phyloP scores from a whole-genome alignment of 2,888 invertebrate species.

The Cryptocheilus praepositus region DNA sequence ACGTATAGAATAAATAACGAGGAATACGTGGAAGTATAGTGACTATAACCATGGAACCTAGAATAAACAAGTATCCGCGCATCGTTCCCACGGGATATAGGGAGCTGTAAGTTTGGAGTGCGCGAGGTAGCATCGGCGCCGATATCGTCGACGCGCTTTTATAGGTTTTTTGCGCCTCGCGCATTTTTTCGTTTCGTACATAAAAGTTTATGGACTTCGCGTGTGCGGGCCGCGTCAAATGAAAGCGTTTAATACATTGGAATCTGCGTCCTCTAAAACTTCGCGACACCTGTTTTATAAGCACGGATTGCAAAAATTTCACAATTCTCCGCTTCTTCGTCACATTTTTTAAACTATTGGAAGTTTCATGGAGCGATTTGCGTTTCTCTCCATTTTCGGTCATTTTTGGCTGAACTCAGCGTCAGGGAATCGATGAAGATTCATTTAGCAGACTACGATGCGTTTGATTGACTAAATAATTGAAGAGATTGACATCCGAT shows the following conservation, averaged over 20 bases:
- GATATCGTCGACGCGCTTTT: slow-evolving; percentile 32
- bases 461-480: too few species aligned
- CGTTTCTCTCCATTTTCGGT: too few species aligned
- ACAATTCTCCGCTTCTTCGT: too few species aligned
- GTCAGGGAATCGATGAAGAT: too few species aligned
- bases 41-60: slow-evolving; percentile 19
- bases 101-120: slow-evolving; percentile 24
- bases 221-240: slow-evolving; percentile 20
- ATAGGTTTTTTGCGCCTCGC: slow-evolving; percentile 7
- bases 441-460: too few species aligned
- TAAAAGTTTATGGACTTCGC: slow-evolving; percentile 28
- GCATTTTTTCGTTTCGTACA: slow-evolving; percentile 23
- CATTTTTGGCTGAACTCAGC: too few species aligned
- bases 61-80: slow-evolving; percentile 31
- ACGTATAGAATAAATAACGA: slow-evolving; percentile 17
- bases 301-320: too few species aligned
- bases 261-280: too few species aligned
- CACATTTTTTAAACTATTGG: too few species aligned
- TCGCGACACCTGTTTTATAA: too few species aligned
- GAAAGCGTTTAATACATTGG: slow-evolving; percentile 29
- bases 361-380: too few species aligned
- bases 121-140: slow-evolving; percentile 32
- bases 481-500: too few species aligned
- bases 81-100: slow-evolving; percentile 37
- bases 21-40: slow-evolving; percentile 13